Percentiles rank a stretch among this genome's conserved stretches.
Evolutionary conservation across 2,888 invertebrate species (phyloP).

Genomic region (Apomyelois bistriatella): DNA sequence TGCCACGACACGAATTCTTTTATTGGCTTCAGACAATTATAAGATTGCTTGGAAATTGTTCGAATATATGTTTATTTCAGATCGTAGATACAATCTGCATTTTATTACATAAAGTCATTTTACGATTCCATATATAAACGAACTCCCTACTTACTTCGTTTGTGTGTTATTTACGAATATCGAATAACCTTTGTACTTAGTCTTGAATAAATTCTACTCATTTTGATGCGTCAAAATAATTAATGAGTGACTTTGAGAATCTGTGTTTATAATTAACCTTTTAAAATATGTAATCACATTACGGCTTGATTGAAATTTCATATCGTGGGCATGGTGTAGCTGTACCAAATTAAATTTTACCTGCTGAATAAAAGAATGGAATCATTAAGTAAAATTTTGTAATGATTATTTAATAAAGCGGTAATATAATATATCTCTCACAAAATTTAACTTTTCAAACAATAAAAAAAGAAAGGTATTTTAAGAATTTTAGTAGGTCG

Average conservation of each 20-base stretch:
- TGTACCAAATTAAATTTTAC: no score
- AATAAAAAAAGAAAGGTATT: no score
- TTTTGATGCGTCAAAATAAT: background rate
- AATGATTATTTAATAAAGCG: no score
- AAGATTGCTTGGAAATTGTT: constrained; percentile 40
- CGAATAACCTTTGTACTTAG: background rate
- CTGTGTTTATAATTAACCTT: background rate
- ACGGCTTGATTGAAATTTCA: background rate
- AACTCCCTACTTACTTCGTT: background rate
- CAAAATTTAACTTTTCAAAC: no score
- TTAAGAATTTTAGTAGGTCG: no score
- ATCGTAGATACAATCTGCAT: background rate
- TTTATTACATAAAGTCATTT: background rate
- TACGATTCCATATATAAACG: background rate
- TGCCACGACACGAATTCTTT: constrained; percentile 63
- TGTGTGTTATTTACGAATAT: background rate
- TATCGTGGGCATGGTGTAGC: no score
- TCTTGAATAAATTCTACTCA: background rate
- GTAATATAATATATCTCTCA: no score
- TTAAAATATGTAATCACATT: background rate
- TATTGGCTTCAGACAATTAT: constrained; percentile 52
- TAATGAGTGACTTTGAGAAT: background rate
- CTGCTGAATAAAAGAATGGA: no score
- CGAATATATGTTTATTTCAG: constrained; percentile 5
- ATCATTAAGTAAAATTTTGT: no score